Percentiles rank a stretch among this genome's conserved stretches.
Evolutionary conservation across 2,797 vertebrate genomes (phyloP).

Genomic region (Chaunax sp.): DNA sequence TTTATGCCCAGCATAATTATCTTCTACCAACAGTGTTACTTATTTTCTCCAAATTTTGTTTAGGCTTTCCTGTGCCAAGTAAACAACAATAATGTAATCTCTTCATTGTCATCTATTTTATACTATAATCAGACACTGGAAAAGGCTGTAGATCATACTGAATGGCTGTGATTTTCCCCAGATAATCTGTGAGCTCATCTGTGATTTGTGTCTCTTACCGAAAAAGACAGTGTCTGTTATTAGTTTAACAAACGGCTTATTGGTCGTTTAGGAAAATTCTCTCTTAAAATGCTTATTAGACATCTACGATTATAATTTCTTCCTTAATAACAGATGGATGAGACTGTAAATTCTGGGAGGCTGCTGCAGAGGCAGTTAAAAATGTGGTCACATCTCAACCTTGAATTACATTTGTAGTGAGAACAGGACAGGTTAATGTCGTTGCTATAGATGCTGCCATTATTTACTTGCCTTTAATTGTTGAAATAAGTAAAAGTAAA

Average conservation of each 20-base stretch:
- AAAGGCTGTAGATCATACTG: neutral
- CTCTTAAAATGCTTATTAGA: conserved; percentile 61
- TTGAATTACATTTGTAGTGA: conserved; percentile 53
- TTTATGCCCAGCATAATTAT: conserved; percentile 53
- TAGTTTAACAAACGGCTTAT: conserved; percentile 66
- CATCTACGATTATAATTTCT: conserved; percentile 59
- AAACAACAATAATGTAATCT: conserved; percentile 15
- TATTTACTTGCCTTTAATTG: conserved; percentile 45
- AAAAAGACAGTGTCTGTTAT: conserved; percentile 50
- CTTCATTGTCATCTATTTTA: conserved; percentile 17
- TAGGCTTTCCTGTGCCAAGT: conserved; percentile 23
- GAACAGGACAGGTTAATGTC: conserved; percentile 48
- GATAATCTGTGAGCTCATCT: conserved; percentile 51
- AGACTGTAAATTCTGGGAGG: conserved; percentile 55
- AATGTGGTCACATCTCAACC: conserved; percentile 52
- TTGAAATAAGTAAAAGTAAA: neutral
- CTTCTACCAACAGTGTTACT: conserved; percentile 13
- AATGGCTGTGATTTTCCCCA: conserved; percentile 29
- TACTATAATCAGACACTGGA: neutral
- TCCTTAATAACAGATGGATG: conserved; percentile 67
- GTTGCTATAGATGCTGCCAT: conserved; percentile 19
- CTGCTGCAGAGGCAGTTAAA: conserved; percentile 52
- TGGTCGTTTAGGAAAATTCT: conserved; percentile 64
- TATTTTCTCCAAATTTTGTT: conserved; percentile 41
- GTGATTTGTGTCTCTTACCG: conserved; percentile 36